phyloP scores from a whole-genome alignment of 1,140 invertebrate genomes.

The Trialeurodes vaporariorum region DNA sequence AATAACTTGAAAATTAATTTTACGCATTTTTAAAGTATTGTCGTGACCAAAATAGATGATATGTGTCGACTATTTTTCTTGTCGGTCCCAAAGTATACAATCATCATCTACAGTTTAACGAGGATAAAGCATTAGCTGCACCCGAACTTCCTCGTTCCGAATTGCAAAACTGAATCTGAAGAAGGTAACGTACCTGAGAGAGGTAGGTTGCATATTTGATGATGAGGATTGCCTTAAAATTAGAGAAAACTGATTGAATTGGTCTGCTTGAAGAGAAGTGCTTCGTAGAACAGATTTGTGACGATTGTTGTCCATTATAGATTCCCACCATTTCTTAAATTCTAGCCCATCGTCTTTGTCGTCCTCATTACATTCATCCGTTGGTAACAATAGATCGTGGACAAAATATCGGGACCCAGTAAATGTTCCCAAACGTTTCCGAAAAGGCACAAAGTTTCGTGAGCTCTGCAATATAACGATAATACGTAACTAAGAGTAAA shows the following conservation, averaged over 20 bases:
- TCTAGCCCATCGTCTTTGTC: slow-evolving; percentile 29
- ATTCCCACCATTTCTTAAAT: slow-evolving; percentile 29
- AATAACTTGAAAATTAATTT: too few relatives aligned
- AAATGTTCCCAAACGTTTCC: slow-evolving; percentile 31
- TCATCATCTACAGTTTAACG: too few relatives aligned
- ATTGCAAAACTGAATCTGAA: too few relatives aligned
- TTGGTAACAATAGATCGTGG: slow-evolving; percentile 46
- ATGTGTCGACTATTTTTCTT: too few relatives aligned
- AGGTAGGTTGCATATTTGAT: neutral
- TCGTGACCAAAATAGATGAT: too few relatives aligned
- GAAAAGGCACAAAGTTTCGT: slow-evolving; percentile 32
- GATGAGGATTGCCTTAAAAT: neutral
- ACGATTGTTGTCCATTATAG: slow-evolving; percentile 6
- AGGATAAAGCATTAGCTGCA: too few relatives aligned
- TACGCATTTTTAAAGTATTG: too few relatives aligned
- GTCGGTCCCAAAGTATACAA: too few relatives aligned
- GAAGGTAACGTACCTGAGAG: neutral
- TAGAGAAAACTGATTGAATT: neutral
- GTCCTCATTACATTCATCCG: slow-evolving; percentile 42
- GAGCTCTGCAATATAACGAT: slow-evolving; percentile 28
- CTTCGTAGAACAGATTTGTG: slow-evolving; percentile 18
- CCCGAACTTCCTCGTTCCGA: too few relatives aligned
- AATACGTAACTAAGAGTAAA: too few relatives aligned
- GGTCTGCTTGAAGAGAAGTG: slow-evolving; percentile 28
- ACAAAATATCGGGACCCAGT: slow-evolving; percentile 45